Evolutionary conservation across 2,888 invertebrate genomes (phyloP), one percentile per base, ranked within the genome.

Genomic region (Neoitamus cyanurus): DNA sequence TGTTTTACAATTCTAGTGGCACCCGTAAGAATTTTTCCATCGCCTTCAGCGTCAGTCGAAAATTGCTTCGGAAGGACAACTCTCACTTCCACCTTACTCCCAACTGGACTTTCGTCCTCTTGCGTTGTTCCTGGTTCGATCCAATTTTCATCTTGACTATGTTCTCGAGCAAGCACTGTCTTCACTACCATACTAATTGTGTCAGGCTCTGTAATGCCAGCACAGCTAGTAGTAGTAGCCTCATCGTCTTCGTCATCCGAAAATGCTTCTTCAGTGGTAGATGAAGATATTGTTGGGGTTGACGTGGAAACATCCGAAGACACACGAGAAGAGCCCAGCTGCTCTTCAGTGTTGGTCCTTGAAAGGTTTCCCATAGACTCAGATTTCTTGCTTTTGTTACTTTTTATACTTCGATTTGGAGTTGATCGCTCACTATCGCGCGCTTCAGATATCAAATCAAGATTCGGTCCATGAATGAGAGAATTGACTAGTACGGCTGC

Each of bases 401-500:
- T 72, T 34, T 72, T 80, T 25, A 48, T 25, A 9, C 20, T 28
- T 9, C n/a, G 37, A 25, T 25, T 75, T 48, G 84, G 77, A 6
- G 84, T 78, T 0, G 73, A 58, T 13, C 86, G 86, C 9, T 34
- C 73, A 83, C 70, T 84, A 88, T 93, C 93, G 87, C 92, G 92
- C 1, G 91, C 91, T 88, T 94, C 94, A 5, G 92, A 92, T 69
- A 94, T 94, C 87, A 93, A 92, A 86, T 93, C 93, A 15, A 94
- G 90, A 88, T 93, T 93, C 3, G 93, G 93, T 69, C 93, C 93
- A 84, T 93, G 92, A 87, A 94, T 92, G 1, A 95, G 93, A 1
- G 94, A 94, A 86, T 94, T 92, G 7, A 95, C 94, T 20, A 95
- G 90, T 73, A 94, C 92, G 13, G 94, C 93, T 0, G 94, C 94